Evolutionary conservation across 2,797 vertebrate species (phyloP).

Genomic region (Acanthornis magna): DNA sequence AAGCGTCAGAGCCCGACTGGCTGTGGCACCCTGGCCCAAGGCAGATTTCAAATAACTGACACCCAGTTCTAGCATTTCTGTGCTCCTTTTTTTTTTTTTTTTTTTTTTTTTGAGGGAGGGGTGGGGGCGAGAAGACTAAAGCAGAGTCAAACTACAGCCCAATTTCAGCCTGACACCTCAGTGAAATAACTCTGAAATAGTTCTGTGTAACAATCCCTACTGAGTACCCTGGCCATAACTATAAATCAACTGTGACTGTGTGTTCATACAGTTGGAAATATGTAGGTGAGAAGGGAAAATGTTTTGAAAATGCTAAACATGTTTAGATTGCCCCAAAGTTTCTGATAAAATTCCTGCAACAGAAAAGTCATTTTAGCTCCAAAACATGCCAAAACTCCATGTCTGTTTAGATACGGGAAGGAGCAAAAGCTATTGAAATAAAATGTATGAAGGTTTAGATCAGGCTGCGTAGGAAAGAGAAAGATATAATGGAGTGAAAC

Average conservation of each 20-base stretch:
- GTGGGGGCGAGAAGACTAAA: slow-evolving; percentile 41
- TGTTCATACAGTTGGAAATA: slow-evolving; percentile 35
- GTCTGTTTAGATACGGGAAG: neutral
- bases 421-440: neutral
- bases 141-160: slow-evolving; percentile 35
- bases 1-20: neutral
- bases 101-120: neutral
- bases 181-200: slow-evolving; percentile 57
- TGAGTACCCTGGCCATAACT: slow-evolving; percentile 33
- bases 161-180: slow-evolving; percentile 63
- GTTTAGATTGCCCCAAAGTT: slow-evolving; percentile 34
- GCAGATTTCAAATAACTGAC: neutral
- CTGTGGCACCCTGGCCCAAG: neutral
- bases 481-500: neutral
- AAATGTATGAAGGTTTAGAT: neutral
- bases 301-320: slow-evolving; percentile 57
- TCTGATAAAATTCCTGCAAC: slow-evolving; percentile 58
- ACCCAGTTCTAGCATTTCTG: neutral
- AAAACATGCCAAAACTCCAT: neutral
- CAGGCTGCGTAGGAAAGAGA: neutral
- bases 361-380: neutral
- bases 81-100: neutral
- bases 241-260: slow-evolving; percentile 49
- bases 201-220: slow-evolving; percentile 56
- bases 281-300: slow-evolving; percentile 52